Conservation (phyloP, 2,113 vertebrate species). For the Gobiocypris rarus region DNA sequence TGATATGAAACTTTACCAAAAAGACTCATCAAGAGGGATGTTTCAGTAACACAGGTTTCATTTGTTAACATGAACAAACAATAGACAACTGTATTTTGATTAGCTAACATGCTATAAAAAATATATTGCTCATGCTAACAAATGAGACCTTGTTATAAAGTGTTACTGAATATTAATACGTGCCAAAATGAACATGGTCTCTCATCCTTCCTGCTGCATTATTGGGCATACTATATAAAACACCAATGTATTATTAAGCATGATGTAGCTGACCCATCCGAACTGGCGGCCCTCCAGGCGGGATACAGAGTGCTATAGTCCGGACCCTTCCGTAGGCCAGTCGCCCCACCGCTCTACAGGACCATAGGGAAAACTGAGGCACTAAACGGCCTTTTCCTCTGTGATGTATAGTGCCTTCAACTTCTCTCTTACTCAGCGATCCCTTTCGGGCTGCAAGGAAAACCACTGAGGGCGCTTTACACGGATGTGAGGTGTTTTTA, state of each 20-base stretch:
- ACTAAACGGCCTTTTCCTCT: slow-evolving; percentile 50
- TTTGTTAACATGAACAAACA: too few relatives aligned
- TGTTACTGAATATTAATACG: too few relatives aligned
- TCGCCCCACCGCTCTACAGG: slow-evolving; percentile 36
- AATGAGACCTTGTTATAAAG: too few relatives aligned
- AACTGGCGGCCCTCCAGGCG: slow-evolving; percentile 49
- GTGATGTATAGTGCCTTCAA: slow-evolving; percentile 37
- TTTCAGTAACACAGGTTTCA: too few relatives aligned
- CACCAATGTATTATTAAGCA: slow-evolving; percentile 4
- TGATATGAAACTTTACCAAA: neutral
- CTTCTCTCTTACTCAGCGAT: slow-evolving; percentile 1
- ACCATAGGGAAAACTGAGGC: slow-evolving; percentile 43
- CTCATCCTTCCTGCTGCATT: neutral
- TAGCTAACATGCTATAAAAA: too few relatives aligned
- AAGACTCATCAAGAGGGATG: neutral
- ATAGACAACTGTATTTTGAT: too few relatives aligned
- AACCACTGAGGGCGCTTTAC: neutral
- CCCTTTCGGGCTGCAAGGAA: neutral
- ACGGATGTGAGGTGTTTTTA: neutral
- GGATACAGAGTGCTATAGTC: slow-evolving; percentile 49
- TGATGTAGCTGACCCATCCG: slow-evolving; percentile 33
- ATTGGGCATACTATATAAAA: slow-evolving; percentile 31
- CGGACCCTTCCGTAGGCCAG: slow-evolving; percentile 29
- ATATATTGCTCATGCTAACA: too few relatives aligned
- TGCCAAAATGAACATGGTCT: too few relatives aligned